Evolutionary conservation across 2,797 vertebrate genomes (phyloP).

Genomic region (Enteromius fasciolatus): DNA sequence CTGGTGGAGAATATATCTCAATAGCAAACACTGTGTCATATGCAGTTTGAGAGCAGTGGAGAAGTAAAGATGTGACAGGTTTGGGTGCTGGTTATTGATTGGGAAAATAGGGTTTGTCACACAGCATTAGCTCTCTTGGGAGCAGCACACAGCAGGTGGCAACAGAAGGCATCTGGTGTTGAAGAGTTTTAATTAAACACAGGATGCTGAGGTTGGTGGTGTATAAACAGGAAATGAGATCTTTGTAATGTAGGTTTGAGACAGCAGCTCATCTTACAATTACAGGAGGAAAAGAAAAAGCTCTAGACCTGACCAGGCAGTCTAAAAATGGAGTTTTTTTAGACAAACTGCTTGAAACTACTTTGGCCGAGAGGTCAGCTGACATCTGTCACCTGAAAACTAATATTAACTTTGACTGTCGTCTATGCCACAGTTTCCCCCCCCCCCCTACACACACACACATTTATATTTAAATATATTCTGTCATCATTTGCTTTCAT

Average conservation of each 20-base stretch:
- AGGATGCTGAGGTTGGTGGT: constrained; percentile 83
- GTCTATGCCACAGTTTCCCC: background rate
- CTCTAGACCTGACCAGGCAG: background rate
- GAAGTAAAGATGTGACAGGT: constrained; percentile 79
- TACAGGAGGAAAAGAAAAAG: background rate
- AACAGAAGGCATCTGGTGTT: constrained; percentile 80
- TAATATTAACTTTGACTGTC: background rate
- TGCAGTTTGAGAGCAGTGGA: constrained; percentile 23
- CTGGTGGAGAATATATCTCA: constrained; percentile 37
- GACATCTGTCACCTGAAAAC: background rate
- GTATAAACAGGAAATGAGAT: constrained; percentile 84
- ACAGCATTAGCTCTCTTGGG: constrained; percentile 84
- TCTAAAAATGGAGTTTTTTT: too few species aligned
- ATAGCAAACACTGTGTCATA: constrained; percentile 23
- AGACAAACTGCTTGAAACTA: background rate
- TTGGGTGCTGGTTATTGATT: constrained; percentile 84
- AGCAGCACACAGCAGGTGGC: constrained; percentile 81
- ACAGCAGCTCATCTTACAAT: constrained; percentile 29
- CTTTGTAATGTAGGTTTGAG: constrained; percentile 76
- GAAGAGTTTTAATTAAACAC: constrained; percentile 83
- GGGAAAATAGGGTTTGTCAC: constrained; percentile 85
- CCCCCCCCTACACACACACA: too few species aligned
- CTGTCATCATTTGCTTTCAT: background rate
- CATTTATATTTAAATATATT: background rate
- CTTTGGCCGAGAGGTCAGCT: background rate